Base-by-base conservation (phyloP, 2,888 invertebrate species). In the Microctonus aethiopoides region DNA sequence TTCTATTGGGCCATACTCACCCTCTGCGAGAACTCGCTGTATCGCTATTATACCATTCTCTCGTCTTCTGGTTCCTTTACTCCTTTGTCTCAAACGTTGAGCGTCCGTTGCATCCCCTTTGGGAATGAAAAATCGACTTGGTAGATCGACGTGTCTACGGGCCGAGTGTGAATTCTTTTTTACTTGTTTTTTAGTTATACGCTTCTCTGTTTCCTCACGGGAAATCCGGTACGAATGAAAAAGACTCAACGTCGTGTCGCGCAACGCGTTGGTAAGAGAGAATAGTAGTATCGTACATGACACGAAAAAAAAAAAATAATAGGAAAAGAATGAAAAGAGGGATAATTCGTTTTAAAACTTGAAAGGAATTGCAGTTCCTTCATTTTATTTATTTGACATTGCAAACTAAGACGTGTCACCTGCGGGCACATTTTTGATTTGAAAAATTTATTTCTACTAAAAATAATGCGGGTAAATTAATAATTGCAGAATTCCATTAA, bases 161-260 rank as follows among this genome's bases (percentile, higher is more conserved):
- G 24, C 57, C 41, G 56, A 62, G 63, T 66, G 61, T 57, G 57
- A 74, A 76, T 77, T 46, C 20, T 46, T 46, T n/a, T 46, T 16
- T 46, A 4, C 16, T 16, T 16, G 16, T 16, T 79, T 80, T 80
- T 79, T 74, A 75, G 75, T 75, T 70, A 71, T 74, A 75, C 72
- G 74, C 69, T 72, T 65, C 62, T 71, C 73, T 73, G 69, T 74
- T 68, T 72, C n/a, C 80, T 76, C 79, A 63, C 75, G 80, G 79
- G 80, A 80, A 79, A 80, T 78, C 76, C 77, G 70, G 68, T 68
- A 62, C 74, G 56, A 74, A 29, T 7, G 5, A 46, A 16, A 46
- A 64, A 71, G 57, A 34, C 26, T 32, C 54, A 41, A 36, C 46
- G 46, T 39, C n/a, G 36, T 64, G 41, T 67, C 26, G 52, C 52